Evolutionary conservation across 2,888 invertebrate species (phyloP), one percentile per base, ranked within the genome.

Genomic region (Leptogaster cylindrica): DNA sequence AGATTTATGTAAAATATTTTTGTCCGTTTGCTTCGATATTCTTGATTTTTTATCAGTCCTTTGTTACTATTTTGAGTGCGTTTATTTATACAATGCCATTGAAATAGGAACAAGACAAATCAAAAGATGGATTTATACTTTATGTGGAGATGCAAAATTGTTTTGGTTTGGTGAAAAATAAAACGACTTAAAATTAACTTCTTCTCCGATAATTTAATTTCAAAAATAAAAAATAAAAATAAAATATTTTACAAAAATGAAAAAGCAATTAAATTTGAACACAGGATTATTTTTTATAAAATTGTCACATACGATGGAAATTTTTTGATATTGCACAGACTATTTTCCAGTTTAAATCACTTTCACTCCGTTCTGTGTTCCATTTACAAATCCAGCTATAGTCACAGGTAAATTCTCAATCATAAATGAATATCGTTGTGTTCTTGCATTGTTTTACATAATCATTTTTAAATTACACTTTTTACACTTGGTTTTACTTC

Each of bases 401-500:
- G 36, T 36, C 36, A 10, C 31, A 31, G 1, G 7, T 36, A 36
- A 36, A 36, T 36, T 36, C 36, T 36, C 36, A 12, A 7, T 10
- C 10, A 4, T 14, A 36, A 12, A 14, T n/a, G n/a, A n/a, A n/a
- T 14, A 14, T 36, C 36, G 36, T 36, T 36, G 36, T 36, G 10
- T 31, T 36, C 14, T 14, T 31, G 52, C 18, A 31, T 52, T 52
- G 18, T 18, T 33, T 18, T 52, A 52, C 33, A 52, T 28, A 50
- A 18, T 31, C 36, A 28, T 28, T 12, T 16, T 16, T 52, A 27
- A 3, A n/a, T 52, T n/a, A n/a, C 8, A 33, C 23, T 28, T 52
- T 52, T 18, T 52, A 52, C 52, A 52, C 28, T 14, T 52, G 8
- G 2, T 52, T 52, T 33, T 18, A 44, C 6, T 12, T 52, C 52